Base-by-base conservation (phyloP, 2,888 invertebrate species). In the Acrocyrtus sp. region DNA sequence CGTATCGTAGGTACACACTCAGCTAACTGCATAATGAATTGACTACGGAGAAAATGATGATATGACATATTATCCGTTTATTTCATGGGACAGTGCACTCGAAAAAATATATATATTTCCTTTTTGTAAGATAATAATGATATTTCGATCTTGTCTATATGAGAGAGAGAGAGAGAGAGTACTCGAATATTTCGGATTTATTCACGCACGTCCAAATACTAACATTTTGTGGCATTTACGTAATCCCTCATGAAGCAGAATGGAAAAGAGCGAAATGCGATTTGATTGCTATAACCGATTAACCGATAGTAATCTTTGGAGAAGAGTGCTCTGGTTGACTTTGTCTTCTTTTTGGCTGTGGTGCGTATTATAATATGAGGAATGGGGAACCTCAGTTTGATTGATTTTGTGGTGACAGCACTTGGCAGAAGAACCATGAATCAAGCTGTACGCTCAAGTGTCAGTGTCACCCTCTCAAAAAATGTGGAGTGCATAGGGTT, bases 351-450 rank as follows among this genome's bases (percentile, higher is more conserved):
- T 4, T 22, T 51, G 51, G 22, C 41, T 27, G 34, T 29, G 27
- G 24, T 58, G 15, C 29, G 17, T 17, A 34, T 43, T 39, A 24
- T 27, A 53, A 19, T 39, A 22, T 60, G 48, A 60, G 47, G 58
- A 39, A 10, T 39, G 12, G 15, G 12, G n/a, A n/a, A n/a, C n/a
- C 29, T 17, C 17, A 29, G 41, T 65, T 57, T 69, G 69, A 69
- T 69, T 69, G 69, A 69, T 69, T 69, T 69, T 69, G 69, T 69
- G 62, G 69, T 69, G 69, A 69, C 69, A 69, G 61, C 39, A 41
- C 48, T 53, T 69, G 69, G 69, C 69, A 69, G 69, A 48, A n/a
- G n/a, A n/a, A 56, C 62, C 54, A 69, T 69, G 69, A 69, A 69
- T 69, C 69, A 69, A 61, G 27, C 27, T 43, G 62, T 69, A 48